A percentile compares a stretch with the other conserved stretches of the same genome.
phyloP scores from a whole-genome alignment of 2,888 invertebrate genomes.

The Nasonovia ribisnigri region DNA sequence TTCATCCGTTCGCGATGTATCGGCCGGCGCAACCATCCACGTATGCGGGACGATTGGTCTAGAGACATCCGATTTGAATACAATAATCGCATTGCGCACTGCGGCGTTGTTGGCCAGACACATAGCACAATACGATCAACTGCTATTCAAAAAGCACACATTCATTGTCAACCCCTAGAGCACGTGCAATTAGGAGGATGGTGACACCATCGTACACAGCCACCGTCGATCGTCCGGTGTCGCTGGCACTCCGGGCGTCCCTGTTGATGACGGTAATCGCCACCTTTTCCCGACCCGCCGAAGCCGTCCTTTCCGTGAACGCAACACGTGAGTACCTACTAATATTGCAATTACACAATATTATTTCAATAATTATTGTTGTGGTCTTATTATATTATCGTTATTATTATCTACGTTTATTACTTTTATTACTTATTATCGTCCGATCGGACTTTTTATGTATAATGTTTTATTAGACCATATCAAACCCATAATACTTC shows the following conservation, averaged over 20 bases:
- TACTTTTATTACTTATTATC: no score
- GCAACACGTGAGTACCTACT: conserved; percentile 66
- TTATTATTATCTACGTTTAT: neutral
- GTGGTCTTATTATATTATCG: neutral
- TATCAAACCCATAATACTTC: neutral
- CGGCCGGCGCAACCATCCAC: neutral
- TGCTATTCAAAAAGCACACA: neutral
- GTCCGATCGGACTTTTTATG: neutral
- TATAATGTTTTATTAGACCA: neutral
- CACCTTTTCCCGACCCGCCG: conserved; percentile 36
- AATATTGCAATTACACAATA: neutral
- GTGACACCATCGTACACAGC: neutral
- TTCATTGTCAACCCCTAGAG: neutral
- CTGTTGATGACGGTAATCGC: conserved; percentile 22
- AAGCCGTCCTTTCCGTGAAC: conserved; percentile 66
- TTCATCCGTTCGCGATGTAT: neutral
- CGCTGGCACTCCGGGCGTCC: conserved; percentile 13
- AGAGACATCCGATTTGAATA: neutral
- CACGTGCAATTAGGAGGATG: neutral
- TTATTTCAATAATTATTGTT: neutral
- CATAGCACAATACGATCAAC: neutral
- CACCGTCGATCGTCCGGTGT: conserved; percentile 11
- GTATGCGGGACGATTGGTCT: neutral
- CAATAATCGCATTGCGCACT: neutral
- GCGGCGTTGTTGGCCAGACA: neutral